phyloP scores from a whole-genome alignment of 2,113 vertebrate genomes.

The Noturus placidus region DNA sequence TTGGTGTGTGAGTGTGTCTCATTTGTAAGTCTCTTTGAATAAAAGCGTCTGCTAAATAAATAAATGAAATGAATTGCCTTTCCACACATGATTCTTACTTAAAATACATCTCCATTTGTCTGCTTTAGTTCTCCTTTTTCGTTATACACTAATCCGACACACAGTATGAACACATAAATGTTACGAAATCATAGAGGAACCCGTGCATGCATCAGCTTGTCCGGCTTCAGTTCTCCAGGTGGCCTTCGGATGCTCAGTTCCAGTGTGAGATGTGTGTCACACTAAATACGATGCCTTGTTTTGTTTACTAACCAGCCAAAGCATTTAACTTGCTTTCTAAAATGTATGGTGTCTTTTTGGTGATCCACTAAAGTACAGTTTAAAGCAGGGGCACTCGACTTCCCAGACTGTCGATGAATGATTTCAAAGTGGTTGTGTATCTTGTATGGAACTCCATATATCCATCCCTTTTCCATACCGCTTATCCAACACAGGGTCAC shows the following conservation, averaged over 20 bases:
- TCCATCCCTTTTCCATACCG: too few relatives aligned
- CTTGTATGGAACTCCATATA: neutral
- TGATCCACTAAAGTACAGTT: neutral
- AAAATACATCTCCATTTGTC: neutral
- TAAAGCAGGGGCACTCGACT: neutral
- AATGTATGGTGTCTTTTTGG: neutral
- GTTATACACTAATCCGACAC: neutral
- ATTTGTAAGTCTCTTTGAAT: too few relatives aligned
- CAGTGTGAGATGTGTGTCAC: neutral
- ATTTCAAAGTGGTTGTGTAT: neutral
- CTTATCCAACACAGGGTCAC: too few relatives aligned
- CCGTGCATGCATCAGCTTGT: constrained; percentile 6
- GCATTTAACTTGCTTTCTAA: neutral
- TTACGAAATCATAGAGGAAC: neutral
- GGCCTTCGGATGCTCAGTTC: neutral
- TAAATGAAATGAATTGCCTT: too few relatives aligned
- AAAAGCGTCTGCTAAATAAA: too few relatives aligned
- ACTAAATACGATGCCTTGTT: neutral
- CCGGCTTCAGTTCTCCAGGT: neutral
- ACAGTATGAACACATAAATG: neutral
- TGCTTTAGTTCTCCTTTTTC: neutral
- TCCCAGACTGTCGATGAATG: neutral
- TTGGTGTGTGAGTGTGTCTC: too few relatives aligned
- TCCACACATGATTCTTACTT: too few relatives aligned
- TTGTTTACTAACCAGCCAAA: constrained; percentile 6